Percentiles rank a stretch among this genome's conserved stretches.
phyloP scores from a whole-genome alignment of 2,113 vertebrate species.

The Panurus biarmicus region DNA sequence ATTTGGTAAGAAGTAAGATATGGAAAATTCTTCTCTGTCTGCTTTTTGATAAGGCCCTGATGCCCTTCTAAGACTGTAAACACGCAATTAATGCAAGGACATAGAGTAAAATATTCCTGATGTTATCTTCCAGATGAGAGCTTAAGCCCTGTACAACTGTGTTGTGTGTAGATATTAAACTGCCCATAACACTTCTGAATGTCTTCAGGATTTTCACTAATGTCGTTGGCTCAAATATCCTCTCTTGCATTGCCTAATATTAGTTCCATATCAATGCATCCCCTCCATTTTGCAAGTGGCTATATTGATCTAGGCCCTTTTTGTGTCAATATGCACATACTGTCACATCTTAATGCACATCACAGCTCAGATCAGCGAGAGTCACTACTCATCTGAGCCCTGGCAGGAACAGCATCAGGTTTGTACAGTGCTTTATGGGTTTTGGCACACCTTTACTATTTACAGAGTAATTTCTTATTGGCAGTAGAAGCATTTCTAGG shows the following conservation, averaged over 20 bases:
- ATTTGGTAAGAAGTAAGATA: background rate
- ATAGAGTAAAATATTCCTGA: background rate
- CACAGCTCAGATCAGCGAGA: background rate
- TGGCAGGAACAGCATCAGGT: background rate
- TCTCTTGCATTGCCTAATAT: background rate
- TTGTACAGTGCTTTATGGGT: background rate
- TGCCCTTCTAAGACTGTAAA: conserved; percentile 15
- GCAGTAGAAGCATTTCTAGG: background rate
- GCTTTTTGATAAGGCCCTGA: background rate
- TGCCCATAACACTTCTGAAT: background rate
- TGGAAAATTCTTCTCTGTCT: background rate
- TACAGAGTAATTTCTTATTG: background rate
- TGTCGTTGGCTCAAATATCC: background rate
- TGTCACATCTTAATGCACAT: background rate
- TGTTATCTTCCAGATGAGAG: background rate
- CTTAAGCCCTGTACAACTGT: background rate
- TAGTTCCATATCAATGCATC: background rate
- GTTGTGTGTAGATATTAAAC: background rate
- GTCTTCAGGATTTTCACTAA: background rate
- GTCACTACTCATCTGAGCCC: background rate
- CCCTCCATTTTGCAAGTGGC: background rate
- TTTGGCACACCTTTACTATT: background rate
- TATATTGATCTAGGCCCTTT: background rate
- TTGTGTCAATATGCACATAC: background rate
- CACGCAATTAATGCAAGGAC: conserved; percentile 12